phyloP scores from a whole-genome alignment of 2,888 invertebrate genomes.

The Hypercompe scribonia region DNA sequence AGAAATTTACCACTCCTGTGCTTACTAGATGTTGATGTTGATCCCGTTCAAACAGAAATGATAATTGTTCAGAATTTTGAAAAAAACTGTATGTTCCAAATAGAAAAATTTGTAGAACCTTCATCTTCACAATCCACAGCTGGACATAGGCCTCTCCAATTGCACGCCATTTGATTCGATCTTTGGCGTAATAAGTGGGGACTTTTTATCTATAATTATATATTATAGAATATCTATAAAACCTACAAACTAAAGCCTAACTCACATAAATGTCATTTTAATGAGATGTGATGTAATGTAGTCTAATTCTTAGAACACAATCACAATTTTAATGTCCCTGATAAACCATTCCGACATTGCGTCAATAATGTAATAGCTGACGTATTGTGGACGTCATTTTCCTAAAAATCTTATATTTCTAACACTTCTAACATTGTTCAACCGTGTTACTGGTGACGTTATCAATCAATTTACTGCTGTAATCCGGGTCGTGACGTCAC shows the following conservation, averaged over 20 bases:
- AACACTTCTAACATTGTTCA: constrained; percentile 9
- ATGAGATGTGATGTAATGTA: background rate
- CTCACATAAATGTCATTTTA: background rate
- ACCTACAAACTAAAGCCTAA: background rate
- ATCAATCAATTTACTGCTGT: constrained; percentile 15
- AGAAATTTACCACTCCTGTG: no score
- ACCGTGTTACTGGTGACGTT: constrained; percentile 19
- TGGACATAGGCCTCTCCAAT: no score
- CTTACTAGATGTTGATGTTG: no score
- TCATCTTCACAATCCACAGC: no score
- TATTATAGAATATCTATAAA: background rate
- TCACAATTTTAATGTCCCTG: background rate
- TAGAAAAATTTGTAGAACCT: no score
- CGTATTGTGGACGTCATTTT: constrained; percentile 6
- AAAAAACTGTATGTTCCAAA: no score
- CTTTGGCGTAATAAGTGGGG: no score
- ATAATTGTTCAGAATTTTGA: no score
- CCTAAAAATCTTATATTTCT: constrained; percentile 9
- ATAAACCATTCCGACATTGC: constrained; percentile 2
- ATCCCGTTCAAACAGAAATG: no score
- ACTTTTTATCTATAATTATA: no score
- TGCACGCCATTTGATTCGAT: no score
- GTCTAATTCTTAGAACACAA: background rate
- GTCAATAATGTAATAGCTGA: constrained; percentile 12
- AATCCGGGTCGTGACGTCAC: constrained; percentile 19